Evolutionary conservation across 2,888 invertebrate genomes (phyloP).

Genomic region (Orchestes rusci): DNA sequence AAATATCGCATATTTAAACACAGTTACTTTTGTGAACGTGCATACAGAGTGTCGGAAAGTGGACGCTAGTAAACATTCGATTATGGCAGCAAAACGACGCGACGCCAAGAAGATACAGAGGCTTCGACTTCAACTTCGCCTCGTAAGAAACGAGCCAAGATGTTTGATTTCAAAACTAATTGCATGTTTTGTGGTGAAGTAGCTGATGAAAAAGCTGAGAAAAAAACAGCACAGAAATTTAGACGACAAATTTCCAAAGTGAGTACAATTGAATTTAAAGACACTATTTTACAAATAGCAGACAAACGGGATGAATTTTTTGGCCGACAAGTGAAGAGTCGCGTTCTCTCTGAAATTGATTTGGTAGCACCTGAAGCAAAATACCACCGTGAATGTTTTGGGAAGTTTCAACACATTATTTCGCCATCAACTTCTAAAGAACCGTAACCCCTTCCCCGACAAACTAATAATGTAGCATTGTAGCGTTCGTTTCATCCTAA

Average conservation of each 20-base stretch:
- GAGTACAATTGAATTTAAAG: slow-evolving; percentile 34
- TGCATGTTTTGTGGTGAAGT: slow-evolving; percentile 27
- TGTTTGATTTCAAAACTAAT: slow-evolving; percentile 24
- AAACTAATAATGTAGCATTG: slow-evolving; percentile 37
- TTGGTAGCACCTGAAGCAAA: slow-evolving; percentile 33
- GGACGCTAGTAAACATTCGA: not conserved
- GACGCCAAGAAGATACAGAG: not conserved
- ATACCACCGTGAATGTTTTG: no score
- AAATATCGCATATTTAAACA: slow-evolving; percentile 13
- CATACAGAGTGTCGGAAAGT: slow-evolving; percentile 12
- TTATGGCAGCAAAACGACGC: not conserved
- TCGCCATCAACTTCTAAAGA: no score
- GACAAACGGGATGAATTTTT: slow-evolving; percentile 34
- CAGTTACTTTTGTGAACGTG: slow-evolving; percentile 27
- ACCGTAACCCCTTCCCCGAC: slow-evolving; percentile 31
- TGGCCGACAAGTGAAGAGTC: slow-evolving; percentile 29
- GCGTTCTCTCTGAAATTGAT: slow-evolving; percentile 25
- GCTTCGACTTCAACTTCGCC: not conserved
- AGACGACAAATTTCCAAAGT: slow-evolving; percentile 32
- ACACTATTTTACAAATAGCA: slow-evolving; percentile 36
- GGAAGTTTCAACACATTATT: no score
- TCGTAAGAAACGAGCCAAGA: slow-evolving; percentile 15
- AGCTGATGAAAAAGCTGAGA: slow-evolving; percentile 17
- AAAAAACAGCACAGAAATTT: no score
- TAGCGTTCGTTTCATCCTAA: no score